phyloP scores from a whole-genome alignment of 2,888 invertebrate species.

The Rhagophthalmus giganteus region DNA sequence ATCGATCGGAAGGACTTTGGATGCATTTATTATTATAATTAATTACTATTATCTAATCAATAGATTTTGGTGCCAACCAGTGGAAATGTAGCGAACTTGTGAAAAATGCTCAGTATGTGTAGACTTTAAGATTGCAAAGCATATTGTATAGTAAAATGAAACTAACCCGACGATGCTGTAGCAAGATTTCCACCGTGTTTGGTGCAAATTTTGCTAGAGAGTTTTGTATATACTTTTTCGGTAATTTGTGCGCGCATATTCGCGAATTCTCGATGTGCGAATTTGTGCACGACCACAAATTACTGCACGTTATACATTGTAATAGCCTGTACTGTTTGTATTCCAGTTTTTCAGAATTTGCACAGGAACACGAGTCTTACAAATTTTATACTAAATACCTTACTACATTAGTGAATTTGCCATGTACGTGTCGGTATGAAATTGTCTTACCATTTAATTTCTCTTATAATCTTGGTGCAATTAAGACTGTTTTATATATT shows the following conservation, averaged over 20 bases:
- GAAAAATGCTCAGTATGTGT: conserved; percentile 50
- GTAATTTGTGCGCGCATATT: conserved; percentile 40
- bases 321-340: conserved; percentile 32
- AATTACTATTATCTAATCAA: too few relatives aligned
- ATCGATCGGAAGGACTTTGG: conserved; percentile 14
- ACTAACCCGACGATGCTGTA: conserved; percentile 22
- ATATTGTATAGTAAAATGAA: conserved; percentile 31
- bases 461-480: conserved; percentile 50
- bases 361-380: conserved; percentile 39
- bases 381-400: conserved; percentile 43
- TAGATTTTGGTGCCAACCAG: conserved; percentile 48
- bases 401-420: conserved; percentile 20
- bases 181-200: conserved; percentile 18
- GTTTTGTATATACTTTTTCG: conserved; percentile 35
- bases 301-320: conserved; percentile 26
- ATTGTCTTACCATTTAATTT: conserved; percentile 23
- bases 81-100: conserved; percentile 38
- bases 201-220: conserved; percentile 25
- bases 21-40: conserved; percentile 34
- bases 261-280: conserved; percentile 18
- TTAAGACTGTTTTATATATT: conserved; percentile 53
- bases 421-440: conserved; percentile 21
- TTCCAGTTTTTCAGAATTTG: conserved; percentile 33
- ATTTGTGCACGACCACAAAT: conserved; percentile 26
- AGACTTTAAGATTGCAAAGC: conserved; percentile 38